Evolutionary conservation across 2,888 invertebrate species (phyloP).

Genomic region (Rhimphoctona megacephalus): DNA sequence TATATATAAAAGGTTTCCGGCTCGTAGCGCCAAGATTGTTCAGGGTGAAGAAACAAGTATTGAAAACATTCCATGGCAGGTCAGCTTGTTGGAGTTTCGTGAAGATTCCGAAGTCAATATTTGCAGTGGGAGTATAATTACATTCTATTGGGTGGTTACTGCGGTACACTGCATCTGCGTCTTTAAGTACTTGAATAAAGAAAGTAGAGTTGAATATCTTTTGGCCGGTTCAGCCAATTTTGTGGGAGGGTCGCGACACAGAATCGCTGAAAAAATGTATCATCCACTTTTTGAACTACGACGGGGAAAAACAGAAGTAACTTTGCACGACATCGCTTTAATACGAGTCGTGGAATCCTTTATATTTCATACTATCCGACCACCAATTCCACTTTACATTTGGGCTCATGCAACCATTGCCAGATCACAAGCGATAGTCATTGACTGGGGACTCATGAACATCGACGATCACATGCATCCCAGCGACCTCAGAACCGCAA

Average conservation of each 20-base stretch:
- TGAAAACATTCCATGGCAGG: neutral
- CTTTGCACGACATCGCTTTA: neutral
- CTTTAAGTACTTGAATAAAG: neutral
- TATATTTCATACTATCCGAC: neutral
- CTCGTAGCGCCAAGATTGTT: neutral
- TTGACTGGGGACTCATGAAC: neutral
- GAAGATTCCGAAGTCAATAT: neutral
- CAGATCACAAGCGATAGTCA: neutral
- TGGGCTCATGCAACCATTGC: neutral
- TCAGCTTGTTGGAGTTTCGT: neutral
- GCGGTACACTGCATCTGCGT: neutral
- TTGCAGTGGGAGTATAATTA: constrained; percentile 1
- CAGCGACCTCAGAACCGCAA: neutral
- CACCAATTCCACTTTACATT: neutral
- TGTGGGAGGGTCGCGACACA: neutral
- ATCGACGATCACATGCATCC: neutral
- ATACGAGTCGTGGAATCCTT: neutral
- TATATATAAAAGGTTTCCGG: neutral
- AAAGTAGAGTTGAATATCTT: neutral
- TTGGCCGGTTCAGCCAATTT: neutral
- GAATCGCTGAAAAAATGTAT: neutral
- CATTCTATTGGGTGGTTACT: neutral
- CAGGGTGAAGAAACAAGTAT: neutral
- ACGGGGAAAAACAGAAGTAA: neutral
- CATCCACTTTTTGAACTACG: neutral